Conservation (phyloP, 2,888 invertebrate species). For the Xestia ashworthii region DNA sequence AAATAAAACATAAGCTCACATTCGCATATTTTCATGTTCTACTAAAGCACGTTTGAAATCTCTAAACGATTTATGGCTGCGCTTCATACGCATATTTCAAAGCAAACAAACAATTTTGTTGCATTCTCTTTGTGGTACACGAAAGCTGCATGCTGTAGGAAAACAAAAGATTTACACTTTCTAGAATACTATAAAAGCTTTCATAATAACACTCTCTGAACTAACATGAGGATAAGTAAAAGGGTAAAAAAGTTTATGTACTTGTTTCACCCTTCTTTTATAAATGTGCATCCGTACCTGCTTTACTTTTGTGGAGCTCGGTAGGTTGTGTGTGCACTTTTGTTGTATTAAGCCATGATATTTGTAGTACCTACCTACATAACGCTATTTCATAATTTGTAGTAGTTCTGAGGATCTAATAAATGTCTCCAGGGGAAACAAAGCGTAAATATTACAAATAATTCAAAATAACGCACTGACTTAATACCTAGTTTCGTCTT, state of each 20-base stretch:
- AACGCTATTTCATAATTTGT: neutral
- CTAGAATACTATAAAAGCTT: slow-evolving; percentile 17
- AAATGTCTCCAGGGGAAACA: neutral
- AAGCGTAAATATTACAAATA: neutral
- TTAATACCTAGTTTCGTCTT: too few relatives aligned
- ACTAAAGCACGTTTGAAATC: slow-evolving; percentile 59
- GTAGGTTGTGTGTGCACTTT: neutral
- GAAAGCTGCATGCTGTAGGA: slow-evolving; percentile 16
- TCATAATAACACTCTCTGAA: slow-evolving; percentile 8
- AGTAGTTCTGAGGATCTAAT: neutral
- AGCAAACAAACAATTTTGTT: slow-evolving; percentile 56
- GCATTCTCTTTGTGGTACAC: slow-evolving; percentile 46
- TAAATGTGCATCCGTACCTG: neutral
- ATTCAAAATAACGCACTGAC: neutral
- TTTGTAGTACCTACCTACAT: neutral
- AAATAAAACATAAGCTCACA: slow-evolving; percentile 38
- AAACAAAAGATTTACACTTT: slow-evolving; percentile 24
- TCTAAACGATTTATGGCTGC: slow-evolving; percentile 53
- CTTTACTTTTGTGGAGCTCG: neutral
- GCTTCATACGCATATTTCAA: slow-evolving; percentile 44
- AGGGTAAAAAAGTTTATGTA: neutral
- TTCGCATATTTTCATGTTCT: slow-evolving; percentile 52
- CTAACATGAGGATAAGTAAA: neutral
- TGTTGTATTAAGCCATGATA: neutral
- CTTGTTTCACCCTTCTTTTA: neutral